Evolutionary conservation across 2,888 invertebrate species (phyloP), one percentile per base, ranked within the genome.

Genomic region (Caenorhabditis sulstoni): DNA sequence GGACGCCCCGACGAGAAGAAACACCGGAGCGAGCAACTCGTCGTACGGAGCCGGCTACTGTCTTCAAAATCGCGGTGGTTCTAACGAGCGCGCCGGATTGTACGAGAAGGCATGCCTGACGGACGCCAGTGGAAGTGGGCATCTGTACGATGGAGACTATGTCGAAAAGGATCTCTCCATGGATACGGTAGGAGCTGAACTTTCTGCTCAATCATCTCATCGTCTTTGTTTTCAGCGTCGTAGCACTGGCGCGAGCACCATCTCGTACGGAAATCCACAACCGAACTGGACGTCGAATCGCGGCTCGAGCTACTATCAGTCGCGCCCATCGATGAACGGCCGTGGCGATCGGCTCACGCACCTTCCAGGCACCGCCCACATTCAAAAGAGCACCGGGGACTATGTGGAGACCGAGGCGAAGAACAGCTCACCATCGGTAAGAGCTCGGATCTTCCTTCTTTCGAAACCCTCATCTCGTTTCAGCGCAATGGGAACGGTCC

Each of bases 1-100:
- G 8, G 71, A 71, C 62, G 71, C 57, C 18, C 71, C 71, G 0
- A 71, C 71, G 47, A 53, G 71, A 5, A 62, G 71, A 0, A 71
- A 71, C 49, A 71, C 71, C 22, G 71, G 71, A 1, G 62, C 57
- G 8, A 49, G 49, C 41, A 64, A 16, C 49, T 41, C 55, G 7
- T 57, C 55, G 49, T 71, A 64, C 64, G 50, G 55, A 7, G 47
- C 53, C 23, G 53, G 61, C 7, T 71, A 41, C 53, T 71, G 66
- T 49, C 57, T 71, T 14, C 0, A 62, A 12, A 71, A 64, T 22
- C 71, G 71, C 16, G 71, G 62, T 18, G 62, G 62, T 0, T 77
- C 76, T 18, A 70, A 77, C 52, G 64, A 68, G 45, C 18, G 70
- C n/a, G 57, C 61, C 14, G 64, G 61, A 45, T 68, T 75, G 22